These are phyloP conservation scores for Coregonus clupeaformis DNA, from an alignment of 2,113 vertebrate species.

Conservation along the genomic window DNA sequence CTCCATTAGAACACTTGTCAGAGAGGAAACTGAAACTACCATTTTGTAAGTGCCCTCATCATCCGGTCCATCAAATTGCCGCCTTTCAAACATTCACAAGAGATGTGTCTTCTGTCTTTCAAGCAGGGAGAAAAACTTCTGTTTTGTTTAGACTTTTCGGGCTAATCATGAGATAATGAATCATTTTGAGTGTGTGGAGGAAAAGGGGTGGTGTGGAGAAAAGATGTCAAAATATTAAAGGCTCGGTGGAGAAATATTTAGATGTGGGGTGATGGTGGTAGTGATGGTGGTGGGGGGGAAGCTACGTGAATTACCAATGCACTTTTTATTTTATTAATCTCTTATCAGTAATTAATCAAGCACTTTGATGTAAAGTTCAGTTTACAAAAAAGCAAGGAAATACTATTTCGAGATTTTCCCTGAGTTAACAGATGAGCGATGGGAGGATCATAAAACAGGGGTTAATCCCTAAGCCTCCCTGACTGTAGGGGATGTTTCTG, in stretches of 20 bases:
- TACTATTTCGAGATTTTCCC: conserved; percentile 39
- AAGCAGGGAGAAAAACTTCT: conserved; percentile 58
- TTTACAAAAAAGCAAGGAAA: conserved; percentile 53
- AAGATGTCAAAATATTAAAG: conserved; percentile 54
- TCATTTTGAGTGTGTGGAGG: conserved; percentile 46
- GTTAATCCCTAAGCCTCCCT: not conserved
- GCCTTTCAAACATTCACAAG: conserved; percentile 56
- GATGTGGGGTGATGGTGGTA: conserved; percentile 45
- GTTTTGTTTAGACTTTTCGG: conserved; percentile 63
- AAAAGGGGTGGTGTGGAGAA: conserved; percentile 55
- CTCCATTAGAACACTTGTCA: conserved; percentile 69
- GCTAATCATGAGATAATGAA: conserved; percentile 68
- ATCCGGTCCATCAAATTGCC: conserved; percentile 32
- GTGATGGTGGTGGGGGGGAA: conserved; percentile 5
- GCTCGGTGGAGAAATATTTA: conserved; percentile 55
- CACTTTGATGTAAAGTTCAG: conserved; percentile 77
- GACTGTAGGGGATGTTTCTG: too few relatives aligned
- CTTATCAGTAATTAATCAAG: conserved; percentile 81
- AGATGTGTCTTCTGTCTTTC: conserved; percentile 61
- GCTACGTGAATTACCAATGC: conserved; percentile 72
- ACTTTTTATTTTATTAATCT: conserved; percentile 77
- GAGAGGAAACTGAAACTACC: conserved; percentile 56
- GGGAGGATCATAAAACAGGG: conserved; percentile 25
- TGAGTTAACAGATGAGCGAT: conserved; percentile 17
- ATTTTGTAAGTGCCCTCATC: conserved; percentile 57